Percentiles rank a stretch among this genome's conserved stretches.
Evolutionary conservation across 2,797 vertebrate genomes (phyloP).

Genomic region (Spinibarbus caldwelli): DNA sequence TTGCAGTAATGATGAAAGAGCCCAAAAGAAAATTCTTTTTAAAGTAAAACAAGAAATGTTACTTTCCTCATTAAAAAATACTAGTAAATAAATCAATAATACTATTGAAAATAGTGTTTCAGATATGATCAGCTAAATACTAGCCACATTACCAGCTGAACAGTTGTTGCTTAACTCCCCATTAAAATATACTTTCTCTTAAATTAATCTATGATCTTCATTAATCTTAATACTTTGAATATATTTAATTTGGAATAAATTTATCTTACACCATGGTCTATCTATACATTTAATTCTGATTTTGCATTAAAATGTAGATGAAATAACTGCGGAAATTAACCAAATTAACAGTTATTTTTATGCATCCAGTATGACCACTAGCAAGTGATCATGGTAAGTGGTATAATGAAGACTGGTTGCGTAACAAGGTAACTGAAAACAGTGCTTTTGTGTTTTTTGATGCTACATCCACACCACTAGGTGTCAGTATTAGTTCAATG

Average conservation of each 20-base stretch:
- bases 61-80: background rate
- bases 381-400: background rate
- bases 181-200: background rate
- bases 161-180: too few relatives aligned
- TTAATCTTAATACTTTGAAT: too few relatives aligned
- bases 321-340: background rate
- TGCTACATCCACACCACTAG: too few relatives aligned
- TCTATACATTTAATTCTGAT: background rate
- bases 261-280: background rate
- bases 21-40: too few relatives aligned
- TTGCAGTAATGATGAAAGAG: background rate
- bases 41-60: background rate
- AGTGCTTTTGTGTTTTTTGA: too few relatives aligned
- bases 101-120: background rate
- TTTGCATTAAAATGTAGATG: background rate
- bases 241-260: background rate
- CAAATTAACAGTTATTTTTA: background rate
- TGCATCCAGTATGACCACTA: background rate
- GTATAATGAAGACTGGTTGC: too few relatives aligned
- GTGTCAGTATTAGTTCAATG: too few relatives aligned
- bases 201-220: too few relatives aligned
- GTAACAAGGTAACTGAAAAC: too few relatives aligned
- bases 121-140: background rate
- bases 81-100: background rate
- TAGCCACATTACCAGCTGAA: too few relatives aligned